Conservation (phyloP, 2,888 invertebrate species). For the Ceramica pisi region DNA sequence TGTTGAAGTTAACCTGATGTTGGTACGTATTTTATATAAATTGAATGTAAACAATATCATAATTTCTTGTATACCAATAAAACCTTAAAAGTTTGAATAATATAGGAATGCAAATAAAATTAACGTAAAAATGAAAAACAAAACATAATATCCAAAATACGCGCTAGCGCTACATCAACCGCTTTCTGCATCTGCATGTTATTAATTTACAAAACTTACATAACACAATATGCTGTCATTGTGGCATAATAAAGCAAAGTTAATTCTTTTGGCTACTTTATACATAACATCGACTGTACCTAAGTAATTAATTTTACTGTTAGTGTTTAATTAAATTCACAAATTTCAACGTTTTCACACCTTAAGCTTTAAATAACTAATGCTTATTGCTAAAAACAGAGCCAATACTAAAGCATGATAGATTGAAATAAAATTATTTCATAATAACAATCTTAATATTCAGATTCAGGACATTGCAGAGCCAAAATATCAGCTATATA, state of each 20-base stretch:
- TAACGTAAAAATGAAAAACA: background rate
- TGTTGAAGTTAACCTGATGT: slow-evolving; percentile 78
- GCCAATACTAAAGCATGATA: slow-evolving; percentile 79
- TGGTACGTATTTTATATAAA: slow-evolving; percentile 83
- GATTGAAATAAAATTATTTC: slow-evolving; percentile 57
- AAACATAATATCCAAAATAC: slow-evolving; percentile 25
- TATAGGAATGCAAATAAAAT: slow-evolving; percentile 31
- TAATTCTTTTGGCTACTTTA: slow-evolving; percentile 47
- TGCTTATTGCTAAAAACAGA: slow-evolving; percentile 79
- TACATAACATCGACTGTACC: slow-evolving; percentile 30
- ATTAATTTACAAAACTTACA: slow-evolving; percentile 59
- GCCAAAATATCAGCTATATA: slow-evolving; percentile 78
- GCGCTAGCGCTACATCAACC: slow-evolving; percentile 47
- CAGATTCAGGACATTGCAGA: slow-evolving; percentile 87
- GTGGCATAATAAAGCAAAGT: slow-evolving; percentile 66
- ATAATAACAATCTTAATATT: slow-evolving; percentile 83
- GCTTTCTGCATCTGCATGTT: slow-evolving; percentile 78
- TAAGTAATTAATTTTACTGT: slow-evolving; percentile 46
- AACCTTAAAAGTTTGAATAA: slow-evolving; percentile 15
- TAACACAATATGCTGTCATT: slow-evolving; percentile 54
- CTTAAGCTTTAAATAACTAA: slow-evolving; percentile 74
- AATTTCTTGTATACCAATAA: slow-evolving; percentile 40
- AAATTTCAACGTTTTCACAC: slow-evolving; percentile 59
- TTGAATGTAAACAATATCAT: slow-evolving; percentile 46
- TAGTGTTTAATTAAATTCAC: slow-evolving; percentile 35